phyloP scores from a whole-genome alignment of 2,888 invertebrate genomes.

The Hipparchia sbordonii region DNA sequence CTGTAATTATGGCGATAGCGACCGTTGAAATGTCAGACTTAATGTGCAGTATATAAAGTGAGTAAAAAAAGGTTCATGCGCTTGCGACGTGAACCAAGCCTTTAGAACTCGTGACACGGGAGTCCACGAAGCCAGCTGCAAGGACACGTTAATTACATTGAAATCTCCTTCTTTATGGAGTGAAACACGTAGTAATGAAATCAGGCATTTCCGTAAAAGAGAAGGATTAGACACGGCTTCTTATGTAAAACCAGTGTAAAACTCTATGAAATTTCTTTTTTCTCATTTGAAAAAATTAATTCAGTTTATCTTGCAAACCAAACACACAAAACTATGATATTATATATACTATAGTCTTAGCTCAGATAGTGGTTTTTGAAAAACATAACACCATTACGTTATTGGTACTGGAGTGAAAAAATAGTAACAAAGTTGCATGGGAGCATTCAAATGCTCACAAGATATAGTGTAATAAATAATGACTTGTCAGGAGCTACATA shows the following conservation, averaged over 20 bases:
- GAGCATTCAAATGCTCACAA: too few relatives aligned
- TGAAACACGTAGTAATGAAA: slow-evolving; percentile 8
- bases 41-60: slow-evolving; percentile 53
- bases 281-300: not conserved
- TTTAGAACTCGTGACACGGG: slow-evolving; percentile 36
- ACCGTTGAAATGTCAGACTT: slow-evolving; percentile 70
- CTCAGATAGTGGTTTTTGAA: too few relatives aligned
- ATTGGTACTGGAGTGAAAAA: not conserved
- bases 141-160: slow-evolving; percentile 20
- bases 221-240: not conserved
- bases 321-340: not conserved
- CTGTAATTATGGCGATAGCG: slow-evolving; percentile 60
- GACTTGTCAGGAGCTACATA: too few relatives aligned
- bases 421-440: not conserved
- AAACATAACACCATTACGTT: too few relatives aligned
- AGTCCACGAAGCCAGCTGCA: slow-evolving; percentile 25
- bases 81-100: slow-evolving; percentile 43
- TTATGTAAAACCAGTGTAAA: too few relatives aligned
- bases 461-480: too few relatives aligned
- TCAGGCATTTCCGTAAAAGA: not conserved
- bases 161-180: slow-evolving; percentile 23
- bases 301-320: not conserved
- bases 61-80: slow-evolving; percentile 55
- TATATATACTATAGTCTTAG: not conserved
- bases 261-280: too few relatives aligned